Evolutionary conservation across 2,797 vertebrate genomes (phyloP), one percentile per base, ranked within the genome.

Genomic region (Pogonophryne albipinna): DNA sequence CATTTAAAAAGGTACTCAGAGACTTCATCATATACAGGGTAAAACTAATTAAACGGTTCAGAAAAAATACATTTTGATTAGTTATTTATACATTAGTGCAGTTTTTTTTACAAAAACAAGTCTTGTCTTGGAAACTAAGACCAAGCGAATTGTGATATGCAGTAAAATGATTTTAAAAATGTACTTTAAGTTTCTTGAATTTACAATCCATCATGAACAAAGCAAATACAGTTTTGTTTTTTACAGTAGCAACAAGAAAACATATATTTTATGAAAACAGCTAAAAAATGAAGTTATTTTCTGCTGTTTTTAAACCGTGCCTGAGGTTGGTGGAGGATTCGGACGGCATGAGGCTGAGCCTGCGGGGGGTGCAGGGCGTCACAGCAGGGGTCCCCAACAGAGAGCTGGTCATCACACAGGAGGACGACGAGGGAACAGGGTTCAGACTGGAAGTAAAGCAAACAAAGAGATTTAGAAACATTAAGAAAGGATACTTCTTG

Each of bases 271-370:
- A 12, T 27, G 45, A 74, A 19, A 34, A 41, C 0, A 53, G 19
- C 4, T 16, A 5, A 8, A 46, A 15, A 41, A 17, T 17, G 19
- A 56, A 55, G 16, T 53, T 0, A 52, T 67, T 38, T 64, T 9
- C 13, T 62, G 45, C 55, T 34, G 46, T 31, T 45, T 75, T 61
- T 61, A 16, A 50, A 63, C 2, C 86, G 60, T 91, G 82, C 34
- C 98, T 97, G 83, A 96, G 87, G 89, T 99, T 99, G 14, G 98
- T 99, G 77, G 97, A 99, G 78, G 98, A 99, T 84, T 99, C 98
- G 0, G 97, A 98, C 75, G 98, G 93, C 78, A 97, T 97, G 83
- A 96, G 89, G 51, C 97, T 96, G 81, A 95, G 91, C 16, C 97
- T 95, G 74, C 97, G 96, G 10, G 97, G 96, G 0, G 96, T 97